phyloP scores from a whole-genome alignment of 2,797 vertebrate genomes.

The Cynopterus sphinx region DNA sequence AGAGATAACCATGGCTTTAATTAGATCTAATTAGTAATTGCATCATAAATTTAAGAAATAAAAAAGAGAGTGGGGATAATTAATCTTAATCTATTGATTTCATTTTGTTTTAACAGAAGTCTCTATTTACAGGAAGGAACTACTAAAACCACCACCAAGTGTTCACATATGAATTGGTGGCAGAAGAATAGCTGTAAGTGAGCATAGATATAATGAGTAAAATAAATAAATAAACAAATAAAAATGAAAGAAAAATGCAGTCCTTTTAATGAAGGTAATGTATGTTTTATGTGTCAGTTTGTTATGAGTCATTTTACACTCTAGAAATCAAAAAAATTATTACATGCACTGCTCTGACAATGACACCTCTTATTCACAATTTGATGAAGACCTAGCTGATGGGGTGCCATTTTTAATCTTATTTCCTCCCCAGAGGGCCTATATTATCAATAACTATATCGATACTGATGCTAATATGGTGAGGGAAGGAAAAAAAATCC shows the following conservation, averaged over 20 bases:
- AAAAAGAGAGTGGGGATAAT: conserved; percentile 62
- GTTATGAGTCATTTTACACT: conserved; percentile 79
- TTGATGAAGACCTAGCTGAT: conserved; percentile 61
- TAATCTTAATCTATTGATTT: conserved; percentile 72
- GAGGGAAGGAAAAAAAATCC: conserved; percentile 73
- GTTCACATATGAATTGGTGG: conserved; percentile 9
- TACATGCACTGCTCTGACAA: conserved; percentile 77
- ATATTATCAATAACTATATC: conserved; percentile 82
- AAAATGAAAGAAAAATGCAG: conserved; percentile 61
- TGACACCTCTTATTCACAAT: conserved; percentile 74
- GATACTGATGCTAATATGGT: conserved; percentile 74
- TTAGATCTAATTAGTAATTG: conserved; percentile 69
- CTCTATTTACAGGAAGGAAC: conserved; percentile 56
- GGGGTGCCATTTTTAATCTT: conserved; percentile 79
- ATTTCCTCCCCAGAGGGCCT: conserved; percentile 81
- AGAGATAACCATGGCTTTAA: conserved; percentile 64
- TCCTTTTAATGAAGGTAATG: conserved; percentile 77
- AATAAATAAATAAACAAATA: conserved; percentile 79
- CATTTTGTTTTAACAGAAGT: conserved; percentile 59
- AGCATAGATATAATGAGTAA: conserved; percentile 62
- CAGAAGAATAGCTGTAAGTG: conserved; percentile 20
- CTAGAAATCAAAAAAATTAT: conserved; percentile 82
- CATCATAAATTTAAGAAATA: conserved; percentile 61
- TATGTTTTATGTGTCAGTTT: conserved; percentile 76
- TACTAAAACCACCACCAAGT: conserved; percentile 44